Percentiles rank a stretch among this genome's conserved stretches.
Conservation (phyloP, 2,888 invertebrate species). For the Microctonus aethiopoides region DNA sequence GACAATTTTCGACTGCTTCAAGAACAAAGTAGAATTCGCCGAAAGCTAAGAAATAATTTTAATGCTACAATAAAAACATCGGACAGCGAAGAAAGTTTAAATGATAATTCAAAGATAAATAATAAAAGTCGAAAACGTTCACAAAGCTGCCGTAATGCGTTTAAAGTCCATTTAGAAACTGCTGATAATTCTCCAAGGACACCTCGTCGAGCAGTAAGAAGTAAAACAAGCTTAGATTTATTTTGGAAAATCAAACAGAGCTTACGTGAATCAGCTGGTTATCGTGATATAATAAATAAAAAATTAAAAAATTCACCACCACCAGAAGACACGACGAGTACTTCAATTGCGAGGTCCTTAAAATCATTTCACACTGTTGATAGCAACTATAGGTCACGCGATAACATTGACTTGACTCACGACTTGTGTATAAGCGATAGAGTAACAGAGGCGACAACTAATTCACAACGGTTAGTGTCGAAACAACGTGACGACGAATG, state of each 20-base stretch:
- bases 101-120: background rate
- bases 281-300: background rate
- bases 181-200: background rate
- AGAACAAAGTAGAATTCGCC: conserved; percentile 38
- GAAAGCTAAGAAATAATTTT: conserved; percentile 26
- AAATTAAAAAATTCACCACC: conserved; percentile 52
- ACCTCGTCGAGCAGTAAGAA: background rate
- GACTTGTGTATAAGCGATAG: conserved; percentile 27
- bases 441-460: conserved; percentile 35
- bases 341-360: background rate
- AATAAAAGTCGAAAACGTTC: conserved; percentile 2
- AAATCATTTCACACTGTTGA: conserved; percentile 34
- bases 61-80: background rate
- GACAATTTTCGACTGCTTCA: conserved; percentile 49
- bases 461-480: conserved; percentile 37
- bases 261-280: background rate
- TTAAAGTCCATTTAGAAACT: background rate
- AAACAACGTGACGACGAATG: conserved; percentile 28
- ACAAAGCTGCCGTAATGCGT: background rate
- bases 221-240: background rate
- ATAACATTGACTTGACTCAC: conserved; percentile 32
- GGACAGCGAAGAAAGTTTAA: background rate
- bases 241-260: background rate
- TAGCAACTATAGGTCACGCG: conserved; percentile 37
- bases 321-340: conserved; percentile 40